Percentiles rank a stretch among this genome's conserved stretches.
Conservation (phyloP, 2,888 invertebrate genomes). For the Onchidella celtica region DNA sequence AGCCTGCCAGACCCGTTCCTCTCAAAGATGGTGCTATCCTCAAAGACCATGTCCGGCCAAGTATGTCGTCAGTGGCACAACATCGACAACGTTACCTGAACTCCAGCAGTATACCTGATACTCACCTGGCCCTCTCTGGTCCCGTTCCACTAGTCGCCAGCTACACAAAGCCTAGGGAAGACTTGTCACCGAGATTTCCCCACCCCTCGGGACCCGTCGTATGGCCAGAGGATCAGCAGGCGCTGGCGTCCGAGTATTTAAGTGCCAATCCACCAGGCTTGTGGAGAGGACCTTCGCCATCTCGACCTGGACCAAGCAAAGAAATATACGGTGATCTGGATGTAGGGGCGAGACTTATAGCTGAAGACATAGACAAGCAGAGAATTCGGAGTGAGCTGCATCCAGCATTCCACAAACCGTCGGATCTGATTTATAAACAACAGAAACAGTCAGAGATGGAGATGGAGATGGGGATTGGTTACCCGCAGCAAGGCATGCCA, state of each 20-base stretch:
- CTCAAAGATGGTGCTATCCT: constrained; percentile 22
- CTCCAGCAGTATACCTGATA: neutral
- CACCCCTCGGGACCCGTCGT: neutral
- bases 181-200: neutral
- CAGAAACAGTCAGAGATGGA: constrained; percentile 36
- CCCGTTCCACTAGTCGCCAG: neutral
- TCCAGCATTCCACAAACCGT: constrained; percentile 20
- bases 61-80: constrained; percentile 32
- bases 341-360: constrained; percentile 5
- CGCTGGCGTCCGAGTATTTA: constrained; percentile 3
- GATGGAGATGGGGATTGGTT: neutral
- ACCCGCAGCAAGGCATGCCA: neutral
- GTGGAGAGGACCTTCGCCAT: constrained; percentile 28
- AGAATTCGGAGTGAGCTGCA: constrained; percentile 10
- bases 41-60: constrained; percentile 29
- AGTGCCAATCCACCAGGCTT: neutral
- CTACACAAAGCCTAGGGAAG: constrained; percentile 17
- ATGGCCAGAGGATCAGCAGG: constrained; percentile 10
- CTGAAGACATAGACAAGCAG: constrained; percentile 29
- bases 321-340: constrained; percentile 8
- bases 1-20: neutral
- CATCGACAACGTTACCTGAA: constrained; percentile 32
- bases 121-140: neutral
- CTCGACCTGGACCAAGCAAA: neutral
- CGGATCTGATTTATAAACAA: constrained; percentile 33